Evolutionary conservation across 2,797 vertebrate genomes (phyloP).

Genomic region (Pogoniulus pusillus): DNA sequence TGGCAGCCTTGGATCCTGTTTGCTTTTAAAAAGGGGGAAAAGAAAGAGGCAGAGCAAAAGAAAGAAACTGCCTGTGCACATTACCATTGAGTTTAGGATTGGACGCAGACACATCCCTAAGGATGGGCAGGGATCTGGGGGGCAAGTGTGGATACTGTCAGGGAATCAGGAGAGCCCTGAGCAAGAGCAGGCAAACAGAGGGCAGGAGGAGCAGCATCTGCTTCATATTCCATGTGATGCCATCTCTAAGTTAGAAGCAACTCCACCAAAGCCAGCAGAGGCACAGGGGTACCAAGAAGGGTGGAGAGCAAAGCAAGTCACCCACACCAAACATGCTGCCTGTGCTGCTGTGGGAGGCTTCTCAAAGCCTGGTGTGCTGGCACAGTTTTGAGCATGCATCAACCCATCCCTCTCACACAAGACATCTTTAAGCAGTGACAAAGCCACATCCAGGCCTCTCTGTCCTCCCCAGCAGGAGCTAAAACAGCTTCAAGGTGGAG

Average conservation of each 20-base stretch:
- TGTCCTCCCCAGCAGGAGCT: neutral
- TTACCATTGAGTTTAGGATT: neutral
- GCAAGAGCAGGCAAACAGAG: accelerated
- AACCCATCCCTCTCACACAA: neutral
- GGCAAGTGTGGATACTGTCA: neutral
- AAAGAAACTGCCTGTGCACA: neutral
- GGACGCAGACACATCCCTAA: accelerated
- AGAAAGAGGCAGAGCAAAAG: neutral
- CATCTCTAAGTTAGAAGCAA: neutral
- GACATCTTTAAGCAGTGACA: neutral
- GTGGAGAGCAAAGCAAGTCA: neutral
- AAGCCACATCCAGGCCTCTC: neutral
- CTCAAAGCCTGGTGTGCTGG: accelerated
- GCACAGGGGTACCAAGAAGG: neutral
- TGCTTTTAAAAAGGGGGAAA: neutral
- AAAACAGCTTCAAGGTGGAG: accelerated
- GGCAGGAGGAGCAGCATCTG: neutral
- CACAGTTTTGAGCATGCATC: accelerated
- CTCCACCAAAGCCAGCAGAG: neutral
- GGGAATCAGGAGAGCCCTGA: neutral
- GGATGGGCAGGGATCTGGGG: neutral
- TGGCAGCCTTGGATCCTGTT: neutral
- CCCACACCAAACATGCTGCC: neutral
- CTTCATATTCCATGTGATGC: neutral
- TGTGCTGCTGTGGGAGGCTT: accelerated